These are phyloP conservation scores for Sardinella longiceps DNA, from an alignment of 2,797 vertebrate genomes.

Conservation along the genomic window DNA sequence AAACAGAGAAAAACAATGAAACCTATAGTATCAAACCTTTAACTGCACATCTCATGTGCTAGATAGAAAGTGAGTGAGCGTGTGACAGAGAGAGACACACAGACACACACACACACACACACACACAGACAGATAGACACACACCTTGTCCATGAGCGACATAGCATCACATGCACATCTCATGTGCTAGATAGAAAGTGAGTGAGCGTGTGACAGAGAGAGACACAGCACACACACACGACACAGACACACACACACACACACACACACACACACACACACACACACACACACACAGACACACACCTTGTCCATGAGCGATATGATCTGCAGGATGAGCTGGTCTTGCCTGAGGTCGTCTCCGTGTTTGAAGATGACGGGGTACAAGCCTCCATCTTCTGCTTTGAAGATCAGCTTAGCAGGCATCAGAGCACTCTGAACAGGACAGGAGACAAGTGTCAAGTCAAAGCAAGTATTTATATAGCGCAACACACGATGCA, in stretches of 20 bases:
- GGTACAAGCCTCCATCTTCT: slow-evolving; percentile 91
- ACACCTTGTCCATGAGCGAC: background rate
- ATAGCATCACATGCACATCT: no score
- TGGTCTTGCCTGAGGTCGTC: slow-evolving; percentile 97
- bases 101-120: no score
- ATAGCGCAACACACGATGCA: background rate
- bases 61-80: no score
- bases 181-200: no score
- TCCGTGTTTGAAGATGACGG: slow-evolving; percentile 97
- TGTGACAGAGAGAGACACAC: no score
- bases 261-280: no score
- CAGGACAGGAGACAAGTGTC: slow-evolving; percentile 25
- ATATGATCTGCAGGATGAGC: slow-evolving; percentile 98
- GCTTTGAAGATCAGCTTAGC: slow-evolving; percentile 97
- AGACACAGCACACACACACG: background rate
- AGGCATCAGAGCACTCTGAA: slow-evolving; percentile 95
- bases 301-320: slow-evolving; percentile 95
- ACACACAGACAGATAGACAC: no score
- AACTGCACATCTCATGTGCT: no score
- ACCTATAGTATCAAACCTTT: no score
- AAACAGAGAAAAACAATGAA: slow-evolving; percentile 4
- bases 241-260: no score
- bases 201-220: background rate
- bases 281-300: background rate
- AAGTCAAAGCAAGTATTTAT: background rate